Conservation (phyloP, 2,797 vertebrate species). For the Sus cebifrons region DNA sequence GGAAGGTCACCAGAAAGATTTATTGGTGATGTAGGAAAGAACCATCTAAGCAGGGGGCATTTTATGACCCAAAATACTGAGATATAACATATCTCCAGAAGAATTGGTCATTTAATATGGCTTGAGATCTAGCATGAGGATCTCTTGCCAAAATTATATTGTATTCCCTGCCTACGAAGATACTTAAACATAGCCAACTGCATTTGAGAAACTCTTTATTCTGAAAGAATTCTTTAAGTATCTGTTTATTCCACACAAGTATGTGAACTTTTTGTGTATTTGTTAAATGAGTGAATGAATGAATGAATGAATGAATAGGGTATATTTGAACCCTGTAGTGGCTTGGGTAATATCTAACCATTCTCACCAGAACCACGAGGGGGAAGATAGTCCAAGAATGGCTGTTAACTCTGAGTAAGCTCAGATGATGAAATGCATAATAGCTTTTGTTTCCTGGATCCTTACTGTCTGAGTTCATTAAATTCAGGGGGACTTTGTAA, state of each 20-base stretch:
- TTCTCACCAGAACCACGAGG: conserved; percentile 52
- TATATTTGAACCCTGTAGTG: not conserved
- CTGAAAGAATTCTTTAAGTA: not conserved
- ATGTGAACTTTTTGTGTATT: not conserved
- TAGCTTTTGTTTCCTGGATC: conserved; percentile 66
- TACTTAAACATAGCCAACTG: conserved; percentile 5
- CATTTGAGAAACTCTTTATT: not conserved
- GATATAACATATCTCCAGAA: not conserved
- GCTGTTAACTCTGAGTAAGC: not conserved
- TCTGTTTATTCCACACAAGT: not conserved
- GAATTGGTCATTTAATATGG: not conserved
- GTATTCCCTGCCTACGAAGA: not conserved
- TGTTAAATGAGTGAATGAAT: not conserved
- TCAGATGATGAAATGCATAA: conserved; percentile 40
- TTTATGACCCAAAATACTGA: not conserved
- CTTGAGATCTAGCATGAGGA: not conserved
- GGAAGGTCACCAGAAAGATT: not conserved
- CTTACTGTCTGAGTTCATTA: conserved; percentile 70
- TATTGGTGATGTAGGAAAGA: not conserved
- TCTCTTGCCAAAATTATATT: not conserved
- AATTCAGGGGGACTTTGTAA: conserved; percentile 70
- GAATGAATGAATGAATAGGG: not conserved
- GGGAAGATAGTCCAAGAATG: conserved; percentile 38
- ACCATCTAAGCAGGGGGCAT: not conserved
- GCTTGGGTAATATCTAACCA: not conserved